A percentile compares a stretch with the other conserved stretches of the same genome.
Conservation (phyloP, 1,140 invertebrate genomes). For the Belonocnema kinseyi region DNA sequence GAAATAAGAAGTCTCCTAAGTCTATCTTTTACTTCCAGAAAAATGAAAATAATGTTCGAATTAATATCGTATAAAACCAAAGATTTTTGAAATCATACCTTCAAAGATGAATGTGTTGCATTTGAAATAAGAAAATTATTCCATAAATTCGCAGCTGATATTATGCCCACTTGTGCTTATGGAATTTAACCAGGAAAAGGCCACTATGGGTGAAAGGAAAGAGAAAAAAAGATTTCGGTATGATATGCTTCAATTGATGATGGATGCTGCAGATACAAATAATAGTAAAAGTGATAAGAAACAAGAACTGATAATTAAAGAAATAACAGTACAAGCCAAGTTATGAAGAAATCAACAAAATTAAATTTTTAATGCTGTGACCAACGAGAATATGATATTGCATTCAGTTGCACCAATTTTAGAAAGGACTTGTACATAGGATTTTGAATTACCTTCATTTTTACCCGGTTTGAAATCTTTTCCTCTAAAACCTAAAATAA, state of each 20-base stretch:
- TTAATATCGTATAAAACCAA: constrained; percentile 59
- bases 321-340: constrained; percentile 59
- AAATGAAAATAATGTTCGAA: constrained; percentile 66
- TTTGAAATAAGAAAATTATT: constrained; percentile 66
- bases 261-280: constrained; percentile 58
- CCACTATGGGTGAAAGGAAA: constrained; percentile 73
- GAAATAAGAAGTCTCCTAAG: constrained; percentile 65
- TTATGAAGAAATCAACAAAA: constrained; percentile 72
- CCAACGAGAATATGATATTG: constrained; percentile 77
- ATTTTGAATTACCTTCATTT: constrained; percentile 52
- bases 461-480: constrained; percentile 67
- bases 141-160: constrained; percentile 60
- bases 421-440: constrained; percentile 72
- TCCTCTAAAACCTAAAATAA: constrained; percentile 62
- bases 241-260: constrained; percentile 73
- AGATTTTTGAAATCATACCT: constrained; percentile 49
- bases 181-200: constrained; percentile 70
- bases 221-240: constrained; percentile 62
- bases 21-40: constrained; percentile 70
- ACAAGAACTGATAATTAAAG: constrained; percentile 69
- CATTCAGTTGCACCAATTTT: constrained; percentile 71
- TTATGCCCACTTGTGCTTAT: constrained; percentile 68
- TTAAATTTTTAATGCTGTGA: constrained; percentile 75
- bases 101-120: constrained; percentile 47
- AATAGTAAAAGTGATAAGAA: background rate